Evolutionary conservation across 2,888 invertebrate species (phyloP).

Genomic region (Lithophane ornitopus): DNA sequence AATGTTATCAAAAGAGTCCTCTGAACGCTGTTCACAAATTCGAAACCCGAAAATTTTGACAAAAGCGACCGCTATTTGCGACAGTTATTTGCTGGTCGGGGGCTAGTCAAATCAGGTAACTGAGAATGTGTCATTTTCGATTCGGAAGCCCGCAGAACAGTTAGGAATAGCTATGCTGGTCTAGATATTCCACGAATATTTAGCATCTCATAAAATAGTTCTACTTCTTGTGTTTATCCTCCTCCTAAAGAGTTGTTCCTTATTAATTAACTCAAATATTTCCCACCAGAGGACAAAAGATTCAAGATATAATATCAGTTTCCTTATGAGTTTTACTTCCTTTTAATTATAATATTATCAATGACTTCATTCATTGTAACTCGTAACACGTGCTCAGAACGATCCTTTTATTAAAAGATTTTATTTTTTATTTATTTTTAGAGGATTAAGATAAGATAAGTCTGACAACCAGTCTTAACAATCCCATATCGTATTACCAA

Average conservation of each 20-base stretch:
- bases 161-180: too few relatives aligned
- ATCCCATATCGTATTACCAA: background rate
- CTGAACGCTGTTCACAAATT: too few relatives aligned
- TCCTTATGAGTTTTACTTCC: conserved; percentile 46
- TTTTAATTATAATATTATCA: conserved; percentile 37
- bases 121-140: too few relatives aligned
- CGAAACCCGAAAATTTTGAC: too few relatives aligned
- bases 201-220: background rate
- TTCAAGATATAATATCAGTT: conserved; percentile 34
- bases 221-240: background rate
- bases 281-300: background rate
- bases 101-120: too few relatives aligned
- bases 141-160: too few relatives aligned
- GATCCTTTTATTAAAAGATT: background rate
- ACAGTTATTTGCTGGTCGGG: too few relatives aligned
- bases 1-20: too few relatives aligned
- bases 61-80: too few relatives aligned
- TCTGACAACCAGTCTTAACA: background rate
- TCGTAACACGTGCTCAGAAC: background rate
- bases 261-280: conserved; percentile 19
- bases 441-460: background rate
- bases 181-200: background rate
- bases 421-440: background rate
- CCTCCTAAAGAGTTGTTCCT: background rate
- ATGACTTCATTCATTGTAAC: conserved; percentile 23